These are phyloP conservation scores for Leuciscus idus DNA, from an alignment of 2,113 vertebrate genomes.

Conservation along the genomic window DNA sequence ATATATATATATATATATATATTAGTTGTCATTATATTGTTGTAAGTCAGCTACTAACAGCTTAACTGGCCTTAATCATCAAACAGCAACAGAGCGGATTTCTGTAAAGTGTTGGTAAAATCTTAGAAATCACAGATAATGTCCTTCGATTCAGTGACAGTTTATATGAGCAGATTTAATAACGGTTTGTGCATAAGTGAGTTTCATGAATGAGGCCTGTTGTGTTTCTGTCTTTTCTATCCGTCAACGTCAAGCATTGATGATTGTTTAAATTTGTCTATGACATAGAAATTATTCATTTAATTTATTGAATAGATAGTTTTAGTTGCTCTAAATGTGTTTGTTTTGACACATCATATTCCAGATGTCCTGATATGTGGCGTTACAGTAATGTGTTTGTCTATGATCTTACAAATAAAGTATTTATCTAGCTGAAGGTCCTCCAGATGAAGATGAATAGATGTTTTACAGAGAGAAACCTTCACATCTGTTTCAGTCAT, in stretches of 20 bases:
- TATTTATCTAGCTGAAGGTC: conserved; percentile 53
- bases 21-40: conserved; percentile 58
- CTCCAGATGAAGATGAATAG: no score
- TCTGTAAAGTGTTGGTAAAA: not conserved
- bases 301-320: conserved; percentile 66
- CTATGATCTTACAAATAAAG: conserved; percentile 50
- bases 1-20: conserved; percentile 45
- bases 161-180: not conserved
- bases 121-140: not conserved
- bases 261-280: conserved; percentile 42
- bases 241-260: conserved; percentile 15
- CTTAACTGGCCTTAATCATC: not conserved
- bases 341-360: conserved; percentile 33
- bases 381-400: conserved; percentile 51
- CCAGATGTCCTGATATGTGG: not conserved
- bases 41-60: conserved; percentile 55
- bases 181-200: not conserved
- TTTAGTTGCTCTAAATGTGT: conserved; percentile 49
- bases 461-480: no score
- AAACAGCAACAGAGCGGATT: not conserved
- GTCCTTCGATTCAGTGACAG: not conserved
- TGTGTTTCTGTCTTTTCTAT: not conserved
- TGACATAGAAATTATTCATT: conserved; percentile 54
- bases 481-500: no score
- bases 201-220: not conserved